Evolutionary conservation across 2,113 vertebrate genomes (phyloP).

Genomic region (human): DNA sequence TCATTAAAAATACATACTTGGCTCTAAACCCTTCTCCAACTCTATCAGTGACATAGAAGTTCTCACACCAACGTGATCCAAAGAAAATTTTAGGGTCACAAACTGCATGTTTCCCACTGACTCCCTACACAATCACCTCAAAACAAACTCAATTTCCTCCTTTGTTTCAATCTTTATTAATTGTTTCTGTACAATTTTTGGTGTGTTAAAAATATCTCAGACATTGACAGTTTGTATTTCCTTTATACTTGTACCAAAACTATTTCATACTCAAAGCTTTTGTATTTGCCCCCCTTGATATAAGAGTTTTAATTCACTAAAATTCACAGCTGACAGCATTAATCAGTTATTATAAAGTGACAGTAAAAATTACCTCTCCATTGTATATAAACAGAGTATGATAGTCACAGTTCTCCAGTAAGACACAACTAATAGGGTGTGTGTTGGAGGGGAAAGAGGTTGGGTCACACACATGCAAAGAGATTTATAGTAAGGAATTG

Average conservation of each 20-base stretch:
- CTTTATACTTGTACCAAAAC: not conserved
- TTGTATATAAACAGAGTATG: not conserved
- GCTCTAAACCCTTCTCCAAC: too few relatives aligned
- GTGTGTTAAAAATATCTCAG: not conserved
- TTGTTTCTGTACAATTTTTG: not conserved
- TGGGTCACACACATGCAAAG: not conserved
- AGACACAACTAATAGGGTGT: not conserved
- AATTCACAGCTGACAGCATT: not conserved
- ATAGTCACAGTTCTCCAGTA: not conserved
- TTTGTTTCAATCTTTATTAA: not conserved
- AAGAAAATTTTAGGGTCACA: not conserved
- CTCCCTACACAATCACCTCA: too few relatives aligned
- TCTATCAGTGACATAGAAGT: not conserved
- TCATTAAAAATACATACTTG: not conserved
- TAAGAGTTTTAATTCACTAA: not conserved
- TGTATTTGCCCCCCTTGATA: not conserved
- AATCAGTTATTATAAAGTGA: not conserved
- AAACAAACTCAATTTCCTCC: not conserved
- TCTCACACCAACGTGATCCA: not conserved
- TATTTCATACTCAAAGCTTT: not conserved
- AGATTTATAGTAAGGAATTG: not conserved
- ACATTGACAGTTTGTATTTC: not conserved
- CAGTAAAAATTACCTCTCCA: not conserved
- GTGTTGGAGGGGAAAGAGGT: not conserved
- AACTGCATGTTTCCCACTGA: fast-evolving